phyloP scores from a whole-genome alignment of 2,797 vertebrate genomes.

The Loriculus beryllinus region DNA sequence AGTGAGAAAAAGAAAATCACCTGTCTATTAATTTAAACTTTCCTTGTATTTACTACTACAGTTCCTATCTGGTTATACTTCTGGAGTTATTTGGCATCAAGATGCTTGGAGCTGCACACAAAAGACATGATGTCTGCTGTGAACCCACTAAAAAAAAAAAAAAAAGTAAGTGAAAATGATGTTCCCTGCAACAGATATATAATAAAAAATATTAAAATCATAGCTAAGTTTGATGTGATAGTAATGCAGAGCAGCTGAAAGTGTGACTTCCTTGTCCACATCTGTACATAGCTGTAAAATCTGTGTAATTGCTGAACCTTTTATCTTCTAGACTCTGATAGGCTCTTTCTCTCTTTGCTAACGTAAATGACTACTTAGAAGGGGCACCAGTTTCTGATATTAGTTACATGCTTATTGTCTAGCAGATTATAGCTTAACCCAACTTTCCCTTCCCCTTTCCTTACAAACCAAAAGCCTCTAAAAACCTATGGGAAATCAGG shows the following conservation, averaged over 20 bases:
- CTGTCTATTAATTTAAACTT: not conserved
- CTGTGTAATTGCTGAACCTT: not conserved
- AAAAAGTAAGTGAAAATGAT: not conserved
- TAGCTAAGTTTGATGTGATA: not conserved
- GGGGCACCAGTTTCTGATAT: not conserved
- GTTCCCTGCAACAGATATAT: not conserved
- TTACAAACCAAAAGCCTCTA: conserved; percentile 5
- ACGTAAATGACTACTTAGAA: not conserved
- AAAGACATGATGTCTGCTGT: not conserved
- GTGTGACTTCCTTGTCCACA: not conserved
- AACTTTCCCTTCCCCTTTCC: not conserved
- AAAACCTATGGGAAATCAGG: conserved; percentile 57
- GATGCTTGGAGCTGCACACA: not conserved
- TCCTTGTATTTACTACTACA: not conserved
- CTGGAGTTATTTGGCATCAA: not conserved
- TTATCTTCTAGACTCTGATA: not conserved
- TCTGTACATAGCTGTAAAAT: not conserved
- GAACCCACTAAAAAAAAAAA: not conserved
- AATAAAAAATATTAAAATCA: not conserved
- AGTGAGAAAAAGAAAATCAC: not conserved
- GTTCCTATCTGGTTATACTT: not conserved
- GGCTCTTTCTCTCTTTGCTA: not conserved
- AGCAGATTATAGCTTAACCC: not conserved
- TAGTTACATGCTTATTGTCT: not conserved
- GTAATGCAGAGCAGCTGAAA: not conserved